Percentiles rank a stretch among this genome's conserved stretches.
phyloP scores from a whole-genome alignment of 1,140 invertebrate genomes.

The Zaprionus capensis region DNA sequence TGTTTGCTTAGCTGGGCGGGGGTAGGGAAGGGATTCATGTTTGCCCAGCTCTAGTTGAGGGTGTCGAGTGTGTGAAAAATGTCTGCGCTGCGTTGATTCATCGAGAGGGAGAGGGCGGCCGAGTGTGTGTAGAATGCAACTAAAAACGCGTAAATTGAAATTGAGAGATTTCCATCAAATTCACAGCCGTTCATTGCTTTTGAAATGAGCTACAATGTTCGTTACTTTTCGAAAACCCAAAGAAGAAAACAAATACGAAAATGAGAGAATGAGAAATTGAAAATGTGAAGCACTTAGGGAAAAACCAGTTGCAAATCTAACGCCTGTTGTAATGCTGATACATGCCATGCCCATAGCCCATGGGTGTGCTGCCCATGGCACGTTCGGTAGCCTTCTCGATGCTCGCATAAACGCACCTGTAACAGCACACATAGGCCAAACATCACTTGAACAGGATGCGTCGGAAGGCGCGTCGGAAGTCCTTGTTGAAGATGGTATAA shows the following conservation, averaged over 20 bases:
- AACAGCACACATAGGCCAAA: slow-evolving; percentile 91
- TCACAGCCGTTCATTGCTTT: slow-evolving; percentile 84
- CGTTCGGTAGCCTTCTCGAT: slow-evolving; percentile 84
- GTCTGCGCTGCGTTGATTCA: slow-evolving; percentile 25
- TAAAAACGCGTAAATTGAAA: slow-evolving; percentile 67
- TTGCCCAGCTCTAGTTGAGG: slow-evolving; percentile 45
- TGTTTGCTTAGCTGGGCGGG: slow-evolving; percentile 57
- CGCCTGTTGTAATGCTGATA: slow-evolving; percentile 83
- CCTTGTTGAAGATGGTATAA: slow-evolving; percentile 99
- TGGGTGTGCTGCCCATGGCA: slow-evolving; percentile 84
- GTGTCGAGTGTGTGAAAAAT: neutral
- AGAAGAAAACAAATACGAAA: slow-evolving; percentile 5
- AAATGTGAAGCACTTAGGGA: slow-evolving; percentile 23
- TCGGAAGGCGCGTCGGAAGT: slow-evolving; percentile 97
- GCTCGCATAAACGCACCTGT: slow-evolving; percentile 86
- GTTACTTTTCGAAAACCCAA: slow-evolving; percentile 57
- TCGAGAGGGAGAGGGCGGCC: slow-evolving; percentile 34
- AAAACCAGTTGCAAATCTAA: slow-evolving; percentile 73
- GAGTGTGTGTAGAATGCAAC: slow-evolving; percentile 43
- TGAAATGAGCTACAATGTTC: slow-evolving; percentile 84
- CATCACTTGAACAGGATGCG: slow-evolving; percentile 97
- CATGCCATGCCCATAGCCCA: slow-evolving; percentile 83
- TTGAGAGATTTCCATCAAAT: slow-evolving; percentile 80
- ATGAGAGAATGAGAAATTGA: neutral
- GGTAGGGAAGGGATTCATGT: slow-evolving; percentile 41